Evolutionary conservation across 2,888 invertebrate species (phyloP).

Genomic region (Sinodicranocentrus sp.): DNA sequence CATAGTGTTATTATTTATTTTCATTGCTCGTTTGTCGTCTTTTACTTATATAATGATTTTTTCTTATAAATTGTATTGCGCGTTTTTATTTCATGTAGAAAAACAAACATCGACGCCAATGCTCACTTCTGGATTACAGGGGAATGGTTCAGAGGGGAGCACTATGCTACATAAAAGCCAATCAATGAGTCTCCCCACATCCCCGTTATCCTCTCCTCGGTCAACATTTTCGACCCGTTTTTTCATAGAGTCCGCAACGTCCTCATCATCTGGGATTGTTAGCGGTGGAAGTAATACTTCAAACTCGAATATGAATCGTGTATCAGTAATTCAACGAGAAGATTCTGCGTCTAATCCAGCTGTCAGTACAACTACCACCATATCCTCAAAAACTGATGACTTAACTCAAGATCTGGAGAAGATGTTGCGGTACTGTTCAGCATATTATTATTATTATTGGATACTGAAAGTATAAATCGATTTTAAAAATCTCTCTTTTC

Average conservation of each 20-base stretch:
- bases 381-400: conserved; percentile 38
- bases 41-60: background rate
- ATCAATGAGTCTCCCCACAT: conserved; percentile 86
- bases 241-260: conserved; percentile 47
- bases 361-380: background rate
- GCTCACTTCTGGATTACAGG: conserved; percentile 19
- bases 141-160: conserved; percentile 29
- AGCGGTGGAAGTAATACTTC: conserved; percentile 3
- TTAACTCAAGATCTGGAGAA: conserved; percentile 79
- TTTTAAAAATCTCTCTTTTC: too few relatives aligned
- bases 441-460: too few relatives aligned
- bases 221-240: conserved; percentile 63
- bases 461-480: background rate
- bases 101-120: conserved; percentile 46
- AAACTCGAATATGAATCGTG: conserved; percentile 33
- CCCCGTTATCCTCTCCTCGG: conserved; percentile 82
- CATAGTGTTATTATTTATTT: background rate
- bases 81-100: conserved; percentile 1
- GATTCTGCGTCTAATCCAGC: conserved; percentile 24
- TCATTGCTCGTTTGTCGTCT: too few relatives aligned
- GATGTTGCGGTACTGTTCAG: conserved; percentile 87
- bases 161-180: conserved; percentile 79
- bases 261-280: conserved; percentile 26
- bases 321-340: conserved; percentile 54
- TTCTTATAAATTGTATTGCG: background rate